Conservation (phyloP, 1,140 invertebrate genomes). For the Epicauta chinensis region DNA sequence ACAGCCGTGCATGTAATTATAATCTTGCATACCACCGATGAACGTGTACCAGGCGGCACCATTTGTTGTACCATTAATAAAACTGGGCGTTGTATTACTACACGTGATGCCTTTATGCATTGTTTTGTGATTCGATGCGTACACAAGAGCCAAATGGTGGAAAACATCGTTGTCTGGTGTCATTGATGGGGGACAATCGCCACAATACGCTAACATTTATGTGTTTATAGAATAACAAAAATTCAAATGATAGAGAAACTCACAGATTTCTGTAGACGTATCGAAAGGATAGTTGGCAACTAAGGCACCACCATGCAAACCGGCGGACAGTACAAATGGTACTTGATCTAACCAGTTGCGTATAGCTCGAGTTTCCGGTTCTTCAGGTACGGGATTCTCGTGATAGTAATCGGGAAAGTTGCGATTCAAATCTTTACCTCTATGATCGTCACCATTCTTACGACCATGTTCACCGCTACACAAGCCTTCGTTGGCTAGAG, state of each 20-base stretch:
- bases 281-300: constrained; percentile 52
- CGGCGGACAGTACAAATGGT: constrained; percentile 50
- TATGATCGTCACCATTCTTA: constrained; percentile 30
- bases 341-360: constrained; percentile 43
- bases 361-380: constrained; percentile 45
- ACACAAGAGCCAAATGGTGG: constrained; percentile 54
- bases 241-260: neutral
- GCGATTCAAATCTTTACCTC: constrained; percentile 42
- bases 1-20: constrained; percentile 61
- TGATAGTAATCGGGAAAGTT: constrained; percentile 46
- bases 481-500: constrained; percentile 40
- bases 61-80: constrained; percentile 49
- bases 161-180: constrained; percentile 65
- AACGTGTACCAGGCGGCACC: constrained; percentile 55
- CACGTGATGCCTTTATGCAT: constrained; percentile 40
- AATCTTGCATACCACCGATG: constrained; percentile 56
- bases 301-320: constrained; percentile 52
- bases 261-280: constrained; percentile 27
- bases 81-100: neutral
- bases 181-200: constrained; percentile 36
- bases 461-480: constrained; percentile 44
- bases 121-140: constrained; percentile 50
- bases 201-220: neutral
- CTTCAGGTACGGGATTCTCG: constrained; percentile 22
- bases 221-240: neutral